These are phyloP conservation scores for Polydrusus pterygomalis DNA, from an alignment of 2,888 invertebrate genomes.

Conservation along the genomic window DNA sequence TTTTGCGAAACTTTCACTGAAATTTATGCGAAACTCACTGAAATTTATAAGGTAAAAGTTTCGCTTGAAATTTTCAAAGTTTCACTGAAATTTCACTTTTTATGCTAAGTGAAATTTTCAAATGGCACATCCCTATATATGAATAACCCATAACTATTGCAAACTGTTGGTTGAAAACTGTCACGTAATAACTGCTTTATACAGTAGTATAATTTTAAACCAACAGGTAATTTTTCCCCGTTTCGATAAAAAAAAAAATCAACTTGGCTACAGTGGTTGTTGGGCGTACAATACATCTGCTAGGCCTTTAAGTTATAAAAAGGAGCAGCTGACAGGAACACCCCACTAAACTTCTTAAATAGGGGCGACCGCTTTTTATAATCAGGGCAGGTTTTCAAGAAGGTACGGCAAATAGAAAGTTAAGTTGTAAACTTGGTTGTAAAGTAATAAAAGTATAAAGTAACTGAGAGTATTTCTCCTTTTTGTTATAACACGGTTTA, in stretches of 20 bases:
- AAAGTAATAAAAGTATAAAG: constrained; percentile 27
- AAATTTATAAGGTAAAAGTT: too few species aligned
- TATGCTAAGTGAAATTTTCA: too few species aligned
- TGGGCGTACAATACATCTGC: constrained; percentile 18
- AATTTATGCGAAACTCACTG: too few species aligned
- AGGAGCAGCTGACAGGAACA: constrained; percentile 45
- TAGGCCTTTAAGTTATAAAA: constrained; percentile 26
- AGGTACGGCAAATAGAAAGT: constrained; percentile 26
- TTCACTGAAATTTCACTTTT: too few species aligned
- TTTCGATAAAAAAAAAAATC: constrained; percentile 10
- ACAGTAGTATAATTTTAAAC: background rate
- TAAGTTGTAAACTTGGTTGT: constrained; percentile 24
- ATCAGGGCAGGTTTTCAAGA: constrained; percentile 33
- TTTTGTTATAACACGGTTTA: background rate
- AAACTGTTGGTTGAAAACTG: too few species aligned
- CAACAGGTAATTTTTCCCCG: constrained; percentile 4
- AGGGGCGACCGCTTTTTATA: constrained; percentile 36
- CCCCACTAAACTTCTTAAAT: constrained; percentile 43
- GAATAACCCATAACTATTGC: too few species aligned
- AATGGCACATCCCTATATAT: too few species aligned
- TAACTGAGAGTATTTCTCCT: background rate
- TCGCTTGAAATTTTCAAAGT: too few species aligned
- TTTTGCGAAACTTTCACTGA: too few species aligned
- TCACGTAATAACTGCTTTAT: background rate
- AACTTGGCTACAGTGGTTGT: background rate